These are phyloP conservation scores for Cryptus armator DNA, from an alignment of 2,888 invertebrate genomes.

Conservation along the genomic window DNA sequence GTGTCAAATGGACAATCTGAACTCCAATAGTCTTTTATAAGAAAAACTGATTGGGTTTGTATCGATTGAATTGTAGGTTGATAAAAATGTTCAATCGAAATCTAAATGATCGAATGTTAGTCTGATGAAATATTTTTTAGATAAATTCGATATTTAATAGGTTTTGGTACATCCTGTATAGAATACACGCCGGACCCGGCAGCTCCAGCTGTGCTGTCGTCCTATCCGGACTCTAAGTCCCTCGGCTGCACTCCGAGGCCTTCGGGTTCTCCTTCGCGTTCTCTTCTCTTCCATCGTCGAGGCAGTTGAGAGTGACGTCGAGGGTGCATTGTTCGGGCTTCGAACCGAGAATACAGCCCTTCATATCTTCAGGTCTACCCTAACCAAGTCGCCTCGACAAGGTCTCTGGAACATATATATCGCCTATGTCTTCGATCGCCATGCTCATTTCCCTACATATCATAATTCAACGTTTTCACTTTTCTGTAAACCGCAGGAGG, in stretches of 20 bases:
- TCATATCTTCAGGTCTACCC: conserved; percentile 36
- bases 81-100: neutral
- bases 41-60: no score
- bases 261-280: conserved; percentile 43
- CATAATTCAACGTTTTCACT: conserved; percentile 1
- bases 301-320: conserved; percentile 81
- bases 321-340: conserved; percentile 80
- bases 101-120: no score
- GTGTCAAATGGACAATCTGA: no score
- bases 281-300: conserved; percentile 67
- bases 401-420: conserved; percentile 44
- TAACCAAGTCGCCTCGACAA: conserved; percentile 46
- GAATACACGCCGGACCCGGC: neutral
- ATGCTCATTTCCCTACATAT: neutral
- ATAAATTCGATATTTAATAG: neutral
- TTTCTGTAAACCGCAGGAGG: neutral
- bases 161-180: conserved; percentile 13
- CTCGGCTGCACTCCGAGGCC: conserved; percentile 67
- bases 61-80: no score
- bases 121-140: neutral
- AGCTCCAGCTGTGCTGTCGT: conserved; percentile 55
- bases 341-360: conserved; percentile 73
- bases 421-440: conserved; percentile 25
- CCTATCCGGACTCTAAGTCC: conserved; percentile 74
- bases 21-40: no score